Conservation (phyloP, 2,113 vertebrate species). For the Climacteris rufus region DNA sequence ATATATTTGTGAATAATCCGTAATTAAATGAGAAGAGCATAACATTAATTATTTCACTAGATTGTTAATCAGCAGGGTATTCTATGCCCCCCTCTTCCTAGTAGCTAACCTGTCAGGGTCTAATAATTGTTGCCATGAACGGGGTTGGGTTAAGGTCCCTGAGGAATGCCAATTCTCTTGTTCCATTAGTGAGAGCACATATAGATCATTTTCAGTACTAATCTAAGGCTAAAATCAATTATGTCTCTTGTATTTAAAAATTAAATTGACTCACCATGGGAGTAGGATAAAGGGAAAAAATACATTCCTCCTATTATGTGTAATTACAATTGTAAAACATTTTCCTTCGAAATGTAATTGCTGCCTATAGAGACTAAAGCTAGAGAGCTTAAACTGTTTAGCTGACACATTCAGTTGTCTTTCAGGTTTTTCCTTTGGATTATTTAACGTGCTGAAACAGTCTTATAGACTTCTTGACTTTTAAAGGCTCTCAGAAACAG, state of each 20-base stretch:
- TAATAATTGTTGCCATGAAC: constrained; percentile 75
- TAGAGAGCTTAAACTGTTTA: constrained; percentile 65
- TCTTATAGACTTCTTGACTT: constrained; percentile 31
- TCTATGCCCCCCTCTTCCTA: constrained; percentile 48
- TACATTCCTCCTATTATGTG: constrained; percentile 79
- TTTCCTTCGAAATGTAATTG: constrained; percentile 80
- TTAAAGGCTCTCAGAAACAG: constrained; percentile 22
- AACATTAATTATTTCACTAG: constrained; percentile 79
- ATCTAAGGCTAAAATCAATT: constrained; percentile 84
- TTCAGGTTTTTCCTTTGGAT: constrained; percentile 58
- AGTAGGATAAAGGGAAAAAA: constrained; percentile 78
- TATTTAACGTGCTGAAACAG: constrained; percentile 37
- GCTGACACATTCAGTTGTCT: constrained; percentile 63
- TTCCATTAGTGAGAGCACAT: constrained; percentile 79
- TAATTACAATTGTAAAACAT: constrained; percentile 85
- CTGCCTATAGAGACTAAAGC: constrained; percentile 75
- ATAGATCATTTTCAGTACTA: constrained; percentile 81
- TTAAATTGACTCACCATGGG: constrained; percentile 82
- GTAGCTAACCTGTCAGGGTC: constrained; percentile 74
- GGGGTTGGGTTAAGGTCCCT: constrained; percentile 71
- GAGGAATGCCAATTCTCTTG: constrained; percentile 77
- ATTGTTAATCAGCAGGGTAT: constrained; percentile 78
- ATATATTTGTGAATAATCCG: constrained; percentile 74
- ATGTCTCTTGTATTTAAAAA: constrained; percentile 84
- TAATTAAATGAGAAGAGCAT: constrained; percentile 77